A percentile compares a stretch with the other conserved stretches of the same genome.
These are phyloP conservation scores for Natrix natrix DNA, from an alignment of 2,797 vertebrate genomes.

Conservation along the genomic window DNA sequence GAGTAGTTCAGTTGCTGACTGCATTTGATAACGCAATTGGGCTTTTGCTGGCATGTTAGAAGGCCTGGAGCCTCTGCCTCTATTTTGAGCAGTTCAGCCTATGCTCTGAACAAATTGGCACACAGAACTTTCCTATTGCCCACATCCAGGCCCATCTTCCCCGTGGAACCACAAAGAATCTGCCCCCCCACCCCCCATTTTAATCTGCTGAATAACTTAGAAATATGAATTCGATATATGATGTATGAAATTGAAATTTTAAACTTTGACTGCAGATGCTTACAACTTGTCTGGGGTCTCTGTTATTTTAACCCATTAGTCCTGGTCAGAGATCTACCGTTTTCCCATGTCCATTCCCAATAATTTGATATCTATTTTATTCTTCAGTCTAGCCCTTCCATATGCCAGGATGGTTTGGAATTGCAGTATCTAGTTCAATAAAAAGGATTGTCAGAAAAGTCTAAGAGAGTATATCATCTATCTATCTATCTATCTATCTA, in stretches of 20 bases:
- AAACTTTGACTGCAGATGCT: not conserved
- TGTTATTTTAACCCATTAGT: not conserved
- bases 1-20: not conserved
- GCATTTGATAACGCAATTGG: not conserved
- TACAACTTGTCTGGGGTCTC: not conserved
- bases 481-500: not conserved
- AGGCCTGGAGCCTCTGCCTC: not conserved
- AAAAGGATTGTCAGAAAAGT: not conserved
- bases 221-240: not conserved
- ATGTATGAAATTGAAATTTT: not conserved
- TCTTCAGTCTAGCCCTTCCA: not conserved
- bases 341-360: not conserved
- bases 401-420: not conserved
- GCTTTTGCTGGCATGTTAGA: slow-evolving; percentile 19
- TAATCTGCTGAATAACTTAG: not conserved
- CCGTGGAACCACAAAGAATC: not conserved
- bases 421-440: not conserved
- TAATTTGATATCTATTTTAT: not conserved
- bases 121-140: not conserved
- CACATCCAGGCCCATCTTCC: not conserved
- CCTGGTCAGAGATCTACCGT: not conserved
- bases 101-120: not conserved
- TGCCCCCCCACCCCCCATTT: not conserved
- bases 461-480: not conserved
- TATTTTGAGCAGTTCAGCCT: slow-evolving; percentile 15